Conservation (phyloP, 2,888 invertebrate species). For the Listrodromus nycthemerus region DNA sequence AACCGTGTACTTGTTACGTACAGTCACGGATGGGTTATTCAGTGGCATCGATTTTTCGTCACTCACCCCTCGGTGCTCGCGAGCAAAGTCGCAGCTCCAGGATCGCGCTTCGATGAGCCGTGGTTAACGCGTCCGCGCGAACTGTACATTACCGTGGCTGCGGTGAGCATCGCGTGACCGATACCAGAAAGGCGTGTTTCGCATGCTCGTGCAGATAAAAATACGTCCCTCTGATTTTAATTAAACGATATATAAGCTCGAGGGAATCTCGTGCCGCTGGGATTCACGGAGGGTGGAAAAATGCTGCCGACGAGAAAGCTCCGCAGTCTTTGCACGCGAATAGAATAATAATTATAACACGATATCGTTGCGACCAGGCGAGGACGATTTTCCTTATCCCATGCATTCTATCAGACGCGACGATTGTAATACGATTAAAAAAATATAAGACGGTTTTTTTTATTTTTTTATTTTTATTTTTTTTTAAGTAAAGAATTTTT, state of each 20-base stretch:
- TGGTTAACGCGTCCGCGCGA: slow-evolving; percentile 64
- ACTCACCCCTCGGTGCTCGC: slow-evolving; percentile 69
- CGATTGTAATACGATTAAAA: not conserved
- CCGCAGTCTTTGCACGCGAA: slow-evolving; percentile 38
- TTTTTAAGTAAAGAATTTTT: not conserved
- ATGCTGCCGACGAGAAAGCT: not conserved
- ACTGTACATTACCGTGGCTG: not conserved
- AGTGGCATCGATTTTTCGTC: slow-evolving; percentile 71
- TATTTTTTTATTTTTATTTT: not conserved
- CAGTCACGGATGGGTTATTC: slow-evolving; percentile 35
- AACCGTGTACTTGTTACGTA: not conserved
- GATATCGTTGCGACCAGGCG: not conserved
- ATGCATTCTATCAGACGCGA: not conserved
- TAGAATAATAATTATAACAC: slow-evolving; percentile 42
- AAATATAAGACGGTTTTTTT: too few species aligned
- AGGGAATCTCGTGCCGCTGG: slow-evolving; percentile 25
- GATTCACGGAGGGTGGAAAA: slow-evolving; percentile 32
- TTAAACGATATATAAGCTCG: slow-evolving; percentile 16
- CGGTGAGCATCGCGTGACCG: slow-evolving; percentile 10
- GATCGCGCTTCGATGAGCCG: slow-evolving; percentile 72
- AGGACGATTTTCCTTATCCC: not conserved
- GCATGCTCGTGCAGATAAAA: not conserved
- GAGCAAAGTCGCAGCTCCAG: slow-evolving; percentile 64
- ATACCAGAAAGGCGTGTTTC: not conserved
- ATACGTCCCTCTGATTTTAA: not conserved